Percentiles rank a stretch among this genome's conserved stretches.
These are phyloP conservation scores for Nyctibius grandis DNA, from an alignment of 2,797 vertebrate species.

Conservation along the genomic window DNA sequence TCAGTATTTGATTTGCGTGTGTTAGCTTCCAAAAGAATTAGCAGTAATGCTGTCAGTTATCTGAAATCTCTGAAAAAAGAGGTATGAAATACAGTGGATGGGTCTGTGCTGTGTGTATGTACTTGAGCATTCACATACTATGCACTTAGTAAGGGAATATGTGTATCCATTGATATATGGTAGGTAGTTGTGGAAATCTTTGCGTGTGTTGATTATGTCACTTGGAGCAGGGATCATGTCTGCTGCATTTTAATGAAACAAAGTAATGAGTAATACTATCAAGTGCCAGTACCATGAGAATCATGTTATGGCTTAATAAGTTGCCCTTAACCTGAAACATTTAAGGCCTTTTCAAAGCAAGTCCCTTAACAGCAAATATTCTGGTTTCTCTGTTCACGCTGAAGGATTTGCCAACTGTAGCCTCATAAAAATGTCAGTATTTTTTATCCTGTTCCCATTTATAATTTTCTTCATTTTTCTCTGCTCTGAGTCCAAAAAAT, in stretches of 20 bases:
- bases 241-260: neutral
- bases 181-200: neutral
- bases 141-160: neutral
- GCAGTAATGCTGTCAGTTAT: fast-evolving
- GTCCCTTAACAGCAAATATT: neutral
- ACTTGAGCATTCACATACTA: neutral
- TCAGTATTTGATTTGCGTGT: neutral
- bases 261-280: neutral
- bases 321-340: neutral
- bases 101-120: neutral
- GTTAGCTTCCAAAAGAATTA: neutral
- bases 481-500: neutral
- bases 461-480: neutral
- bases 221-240: neutral
- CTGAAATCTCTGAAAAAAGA: neutral
- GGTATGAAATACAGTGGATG: neutral
- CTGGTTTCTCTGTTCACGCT: neutral
- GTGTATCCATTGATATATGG: fast-evolving
- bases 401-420: neutral
- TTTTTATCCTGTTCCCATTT: neutral
- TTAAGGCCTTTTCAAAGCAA: neutral
- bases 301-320: neutral
- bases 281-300: neutral
- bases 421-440: neutral
- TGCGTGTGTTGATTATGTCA: fast-evolving